A percentile compares a stretch with the other conserved stretches of the same genome.
Evolutionary conservation across 2,888 invertebrate genomes (phyloP).

Genomic region (Osmoderma eremita): DNA sequence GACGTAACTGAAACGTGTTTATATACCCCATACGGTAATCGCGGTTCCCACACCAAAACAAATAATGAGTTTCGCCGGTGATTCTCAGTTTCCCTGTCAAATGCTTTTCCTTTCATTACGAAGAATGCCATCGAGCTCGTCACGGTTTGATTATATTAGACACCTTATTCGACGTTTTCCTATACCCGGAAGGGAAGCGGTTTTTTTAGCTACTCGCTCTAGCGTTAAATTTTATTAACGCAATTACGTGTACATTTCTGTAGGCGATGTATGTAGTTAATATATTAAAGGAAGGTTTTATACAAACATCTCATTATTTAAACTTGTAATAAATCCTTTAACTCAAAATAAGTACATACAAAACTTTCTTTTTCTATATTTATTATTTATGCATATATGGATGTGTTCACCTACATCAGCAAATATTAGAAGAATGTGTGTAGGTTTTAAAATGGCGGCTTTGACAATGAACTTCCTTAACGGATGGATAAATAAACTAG

Average conservation of each 20-base stretch:
- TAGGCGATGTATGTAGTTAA: not conserved
- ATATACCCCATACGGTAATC: constrained; percentile 1
- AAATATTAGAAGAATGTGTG: not conserved
- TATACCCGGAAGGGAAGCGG: not conserved
- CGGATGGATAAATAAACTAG: not conserved
- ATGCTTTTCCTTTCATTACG: not conserved
- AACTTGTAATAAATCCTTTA: too few relatives aligned
- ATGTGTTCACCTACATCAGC: not conserved
- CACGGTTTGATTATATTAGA: not conserved
- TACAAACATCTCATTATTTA: not conserved
- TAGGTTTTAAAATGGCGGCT: not conserved
- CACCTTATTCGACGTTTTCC: not conserved
- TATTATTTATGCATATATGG: constrained; percentile 15
- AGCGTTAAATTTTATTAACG: not conserved
- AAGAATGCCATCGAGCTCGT: not conserved
- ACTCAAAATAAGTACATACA: too few relatives aligned
- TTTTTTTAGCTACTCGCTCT: not conserved
- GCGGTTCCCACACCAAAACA: constrained; percentile 26
- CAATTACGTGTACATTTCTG: not conserved
- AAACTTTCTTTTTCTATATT: constrained; percentile 13
- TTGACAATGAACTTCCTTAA: constrained; percentile 25
- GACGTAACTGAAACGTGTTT: constrained; percentile 2
- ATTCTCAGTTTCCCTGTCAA: constrained; percentile 14
- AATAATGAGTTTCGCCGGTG: not conserved
- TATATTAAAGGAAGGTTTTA: constrained; percentile 3